Evolutionary conservation across 2,113 vertebrate genomes (phyloP).

Genomic region (Pelecanus crispus): DNA sequence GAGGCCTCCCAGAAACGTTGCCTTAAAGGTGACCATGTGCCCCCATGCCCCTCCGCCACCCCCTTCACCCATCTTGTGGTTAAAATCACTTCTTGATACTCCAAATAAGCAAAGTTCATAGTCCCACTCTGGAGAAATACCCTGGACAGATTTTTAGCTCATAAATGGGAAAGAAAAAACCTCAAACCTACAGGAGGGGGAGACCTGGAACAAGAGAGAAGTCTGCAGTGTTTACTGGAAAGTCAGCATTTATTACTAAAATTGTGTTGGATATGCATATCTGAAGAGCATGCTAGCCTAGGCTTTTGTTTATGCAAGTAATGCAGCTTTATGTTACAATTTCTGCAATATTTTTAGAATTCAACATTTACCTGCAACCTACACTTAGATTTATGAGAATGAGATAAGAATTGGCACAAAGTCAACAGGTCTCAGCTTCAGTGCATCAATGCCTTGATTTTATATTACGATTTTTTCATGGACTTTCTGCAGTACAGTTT

Average conservation of each 20-base stretch:
- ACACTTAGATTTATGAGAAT: background rate
- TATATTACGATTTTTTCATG: background rate
- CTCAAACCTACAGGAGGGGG: background rate
- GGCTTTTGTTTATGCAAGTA: background rate
- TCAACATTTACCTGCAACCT: background rate
- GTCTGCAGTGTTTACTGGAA: background rate
- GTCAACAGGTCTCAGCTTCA: background rate
- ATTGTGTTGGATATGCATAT: background rate
- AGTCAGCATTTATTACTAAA: background rate
- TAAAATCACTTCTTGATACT: background rate
- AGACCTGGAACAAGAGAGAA: background rate
- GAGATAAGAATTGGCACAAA: background rate
- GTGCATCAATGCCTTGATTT: background rate
- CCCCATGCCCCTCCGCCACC: background rate
- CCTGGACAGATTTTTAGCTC: background rate
- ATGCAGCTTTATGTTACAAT: background rate
- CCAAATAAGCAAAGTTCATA: background rate
- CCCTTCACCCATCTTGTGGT: background rate
- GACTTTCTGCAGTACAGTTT: background rate
- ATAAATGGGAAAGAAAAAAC: background rate
- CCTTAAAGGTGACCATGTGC: background rate
- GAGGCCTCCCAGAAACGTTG: background rate
- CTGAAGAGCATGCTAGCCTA: background rate
- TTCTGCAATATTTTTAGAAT: background rate
- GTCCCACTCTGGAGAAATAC: background rate